Conservation (phyloP, 2,797 vertebrate genomes). For the Gymnoscopelus braueri region DNA sequence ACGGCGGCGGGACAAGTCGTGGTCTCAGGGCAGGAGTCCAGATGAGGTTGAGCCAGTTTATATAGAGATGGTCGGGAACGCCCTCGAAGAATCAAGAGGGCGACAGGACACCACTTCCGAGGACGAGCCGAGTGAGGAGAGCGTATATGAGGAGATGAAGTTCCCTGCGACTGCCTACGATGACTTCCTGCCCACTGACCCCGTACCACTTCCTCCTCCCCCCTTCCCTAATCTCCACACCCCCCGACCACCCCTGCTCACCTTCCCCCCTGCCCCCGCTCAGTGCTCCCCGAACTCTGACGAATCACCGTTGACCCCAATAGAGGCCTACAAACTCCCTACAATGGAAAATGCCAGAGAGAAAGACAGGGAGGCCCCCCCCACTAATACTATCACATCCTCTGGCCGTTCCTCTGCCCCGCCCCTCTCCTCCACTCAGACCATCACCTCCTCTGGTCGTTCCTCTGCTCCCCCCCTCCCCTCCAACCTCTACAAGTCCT, state of each 20-base stretch:
- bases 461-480: slow-evolving; percentile 92
- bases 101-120: slow-evolving; percentile 72
- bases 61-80: slow-evolving; percentile 98
- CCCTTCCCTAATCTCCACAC: slow-evolving; percentile 96
- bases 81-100: slow-evolving; percentile 87
- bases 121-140: slow-evolving; percentile 89
- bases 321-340: slow-evolving; percentile 90
- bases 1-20: slow-evolving; percentile 79
- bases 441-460: slow-evolving; percentile 84
- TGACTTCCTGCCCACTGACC: slow-evolving; percentile 84
- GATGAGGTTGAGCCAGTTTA: slow-evolving; percentile 95
- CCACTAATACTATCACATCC: slow-evolving; percentile 60
- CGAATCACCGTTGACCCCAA: slow-evolving; percentile 94
- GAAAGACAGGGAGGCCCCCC: slow-evolving; percentile 79
- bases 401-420: slow-evolving; percentile 30
- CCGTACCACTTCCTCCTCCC: slow-evolving; percentile 89
- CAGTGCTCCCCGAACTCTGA: slow-evolving; percentile 97
- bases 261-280: slow-evolving; percentile 89
- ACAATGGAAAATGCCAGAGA: slow-evolving; percentile 87
- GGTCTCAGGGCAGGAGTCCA: slow-evolving; percentile 85
- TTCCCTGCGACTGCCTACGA: slow-evolving; percentile 86
- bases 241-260: slow-evolving; percentile 90
- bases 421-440: slow-evolving; percentile 81
- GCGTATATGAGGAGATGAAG: slow-evolving; percentile 98
- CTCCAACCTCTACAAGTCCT: slow-evolving; percentile 88